A percentile compares a stretch with the other conserved stretches of the same genome.
These are phyloP conservation scores for Piscicola geometra DNA, from an alignment of 2,888 invertebrate species.

Conservation along the genomic window DNA sequence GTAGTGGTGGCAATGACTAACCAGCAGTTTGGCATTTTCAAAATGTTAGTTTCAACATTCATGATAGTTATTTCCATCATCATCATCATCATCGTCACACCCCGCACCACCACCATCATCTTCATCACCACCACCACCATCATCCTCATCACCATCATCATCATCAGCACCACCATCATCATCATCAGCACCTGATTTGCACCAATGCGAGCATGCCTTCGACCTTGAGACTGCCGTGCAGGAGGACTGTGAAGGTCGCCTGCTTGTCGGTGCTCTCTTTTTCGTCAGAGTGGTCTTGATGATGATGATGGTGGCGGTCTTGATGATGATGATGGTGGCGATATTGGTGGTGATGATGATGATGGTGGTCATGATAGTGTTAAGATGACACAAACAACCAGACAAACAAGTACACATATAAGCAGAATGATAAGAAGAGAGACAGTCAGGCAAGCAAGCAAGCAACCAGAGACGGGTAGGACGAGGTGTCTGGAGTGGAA, in stretches of 20 bases:
- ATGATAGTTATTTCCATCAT: no score
- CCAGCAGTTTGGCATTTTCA: no score
- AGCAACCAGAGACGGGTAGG: constrained; percentile 61
- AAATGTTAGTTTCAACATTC: no score
- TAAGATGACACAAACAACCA: constrained; percentile 7
- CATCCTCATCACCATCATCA: no score
- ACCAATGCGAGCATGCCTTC: constrained; percentile 88
- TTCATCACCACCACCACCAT: no score
- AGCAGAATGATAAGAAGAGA: no score
- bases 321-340: no score
- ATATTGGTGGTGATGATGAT: no score
- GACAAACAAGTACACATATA: constrained; percentile 15
- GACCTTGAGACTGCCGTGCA: constrained; percentile 86
- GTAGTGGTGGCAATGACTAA: no score
- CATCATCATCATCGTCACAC: background rate
- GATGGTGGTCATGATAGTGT: constrained; percentile 14
- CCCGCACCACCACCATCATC: no score
- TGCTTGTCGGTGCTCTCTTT: constrained; percentile 58
- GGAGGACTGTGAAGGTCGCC: constrained; percentile 83
- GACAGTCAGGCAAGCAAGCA: no score
- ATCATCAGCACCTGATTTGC: constrained; percentile 50
- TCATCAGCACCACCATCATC: background rate
- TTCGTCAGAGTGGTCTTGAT: background rate
- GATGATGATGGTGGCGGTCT: no score
- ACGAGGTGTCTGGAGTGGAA: constrained; percentile 84